A percentile compares a stretch with the other conserved stretches of the same genome.
Evolutionary conservation across 2,113 vertebrate genomes (phyloP).

Genomic region (Ancistrus triradiatus): DNA sequence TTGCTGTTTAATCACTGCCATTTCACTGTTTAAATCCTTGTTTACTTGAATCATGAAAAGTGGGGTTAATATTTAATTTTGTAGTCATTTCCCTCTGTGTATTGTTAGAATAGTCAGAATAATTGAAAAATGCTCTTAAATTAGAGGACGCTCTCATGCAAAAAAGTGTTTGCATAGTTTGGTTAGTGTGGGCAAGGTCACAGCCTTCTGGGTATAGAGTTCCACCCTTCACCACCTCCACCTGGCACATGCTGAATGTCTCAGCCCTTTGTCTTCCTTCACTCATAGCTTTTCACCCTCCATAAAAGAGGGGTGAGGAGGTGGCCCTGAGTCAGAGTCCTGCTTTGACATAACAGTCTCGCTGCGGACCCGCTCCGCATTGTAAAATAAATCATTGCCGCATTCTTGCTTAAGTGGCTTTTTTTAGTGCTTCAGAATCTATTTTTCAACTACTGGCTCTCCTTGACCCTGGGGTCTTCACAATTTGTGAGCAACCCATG

Average conservation of each 20-base stretch:
- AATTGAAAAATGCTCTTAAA: background rate
- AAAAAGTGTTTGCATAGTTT: constrained; percentile 29
- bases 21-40: background rate
- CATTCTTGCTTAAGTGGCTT: constrained; percentile 88
- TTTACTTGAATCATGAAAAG: background rate
- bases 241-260: constrained; percentile 3
- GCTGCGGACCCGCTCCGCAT: constrained; percentile 62
- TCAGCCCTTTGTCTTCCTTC: constrained; percentile 34
- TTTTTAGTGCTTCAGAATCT: constrained; percentile 79
- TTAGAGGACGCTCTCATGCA: constrained; percentile 1
- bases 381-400: constrained; percentile 85
- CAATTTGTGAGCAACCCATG: constrained; percentile 75
- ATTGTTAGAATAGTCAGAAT: background rate
- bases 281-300: constrained; percentile 47
- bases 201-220: background rate
- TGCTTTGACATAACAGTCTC: constrained; percentile 61
- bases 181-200: constrained; percentile 23
- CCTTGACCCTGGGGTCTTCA: constrained; percentile 83
- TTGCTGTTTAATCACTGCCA: background rate
- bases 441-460: constrained; percentile 74
- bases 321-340: constrained; percentile 73
- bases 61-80: too few relatives aligned
- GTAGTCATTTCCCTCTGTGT: background rate
- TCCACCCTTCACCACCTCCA: constrained; percentile 21
- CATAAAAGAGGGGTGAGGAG: constrained; percentile 57